phyloP scores from a whole-genome alignment of 2,113 vertebrate genomes.

The Butorides virescens region DNA sequence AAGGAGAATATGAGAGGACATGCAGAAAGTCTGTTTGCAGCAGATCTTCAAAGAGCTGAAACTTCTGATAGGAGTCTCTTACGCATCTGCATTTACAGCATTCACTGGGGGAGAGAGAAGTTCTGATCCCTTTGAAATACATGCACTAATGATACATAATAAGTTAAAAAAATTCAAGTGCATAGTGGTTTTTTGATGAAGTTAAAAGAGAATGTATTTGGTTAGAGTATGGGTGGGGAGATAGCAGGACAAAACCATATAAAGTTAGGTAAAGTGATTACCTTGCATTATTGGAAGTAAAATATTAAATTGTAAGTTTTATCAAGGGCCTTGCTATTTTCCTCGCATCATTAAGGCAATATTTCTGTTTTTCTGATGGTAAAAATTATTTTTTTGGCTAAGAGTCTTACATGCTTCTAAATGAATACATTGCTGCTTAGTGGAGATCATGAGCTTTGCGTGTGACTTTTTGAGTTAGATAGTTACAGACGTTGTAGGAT shows the following conservation, averaged over 20 bases:
- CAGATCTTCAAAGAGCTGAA: background rate
- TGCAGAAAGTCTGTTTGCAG: background rate
- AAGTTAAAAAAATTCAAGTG: background rate
- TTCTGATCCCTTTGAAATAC: background rate
- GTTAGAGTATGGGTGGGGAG: background rate
- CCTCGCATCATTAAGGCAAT: background rate
- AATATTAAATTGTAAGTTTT: background rate
- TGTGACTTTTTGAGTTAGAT: background rate
- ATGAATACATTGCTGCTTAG: background rate
- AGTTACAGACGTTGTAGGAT: background rate
- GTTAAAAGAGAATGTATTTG: background rate
- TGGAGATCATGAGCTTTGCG: background rate
- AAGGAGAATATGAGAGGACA: background rate
- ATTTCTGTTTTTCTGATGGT: background rate
- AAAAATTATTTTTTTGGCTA: background rate
- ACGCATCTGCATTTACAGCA: background rate
- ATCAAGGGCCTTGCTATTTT: background rate
- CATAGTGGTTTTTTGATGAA: background rate
- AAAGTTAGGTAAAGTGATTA: background rate
- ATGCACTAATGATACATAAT: background rate
- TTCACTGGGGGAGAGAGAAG: background rate
- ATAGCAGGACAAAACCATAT: background rate
- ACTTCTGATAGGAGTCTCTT: background rate
- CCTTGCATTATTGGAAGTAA: background rate
- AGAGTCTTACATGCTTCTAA: background rate